These are phyloP conservation scores for Potorous gilbertii DNA, from an alignment of 2,797 vertebrate species.

Conservation along the genomic window DNA sequence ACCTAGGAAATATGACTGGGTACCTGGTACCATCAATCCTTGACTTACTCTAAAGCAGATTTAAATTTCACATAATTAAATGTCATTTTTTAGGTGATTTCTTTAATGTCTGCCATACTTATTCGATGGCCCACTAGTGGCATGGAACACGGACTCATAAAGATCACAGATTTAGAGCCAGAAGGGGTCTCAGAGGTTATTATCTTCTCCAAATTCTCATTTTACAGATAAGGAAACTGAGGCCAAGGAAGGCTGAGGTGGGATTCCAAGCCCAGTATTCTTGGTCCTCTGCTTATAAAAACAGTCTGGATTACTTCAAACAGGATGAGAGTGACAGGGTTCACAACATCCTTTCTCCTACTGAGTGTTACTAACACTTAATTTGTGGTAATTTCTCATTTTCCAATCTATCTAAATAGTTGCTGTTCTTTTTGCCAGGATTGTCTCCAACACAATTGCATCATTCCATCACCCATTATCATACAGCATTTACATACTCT, in stretches of 20 bases:
- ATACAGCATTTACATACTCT: not conserved
- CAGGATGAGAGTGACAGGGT: not conserved
- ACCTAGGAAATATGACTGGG: not conserved
- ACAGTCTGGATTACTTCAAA: constrained; percentile 25
- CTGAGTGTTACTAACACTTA: constrained; percentile 22
- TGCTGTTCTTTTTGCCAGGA: not conserved
- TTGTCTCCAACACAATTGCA: not conserved
- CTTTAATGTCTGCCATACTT: not conserved
- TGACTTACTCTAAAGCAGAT: not conserved
- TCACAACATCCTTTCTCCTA: too few species aligned
- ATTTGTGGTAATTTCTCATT: constrained; percentile 40
- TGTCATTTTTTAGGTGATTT: not conserved
- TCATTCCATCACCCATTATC: not conserved
- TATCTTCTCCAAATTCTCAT: not conserved
- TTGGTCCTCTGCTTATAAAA: constrained; percentile 17
- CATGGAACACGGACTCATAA: not conserved
- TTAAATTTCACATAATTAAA: not conserved
- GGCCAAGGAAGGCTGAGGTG: not conserved
- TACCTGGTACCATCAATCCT: not conserved
- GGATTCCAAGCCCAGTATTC: not conserved
- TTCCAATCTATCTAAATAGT: constrained; percentile 34
- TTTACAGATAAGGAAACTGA: not conserved
- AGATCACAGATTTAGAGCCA: not conserved
- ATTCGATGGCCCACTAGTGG: not conserved
- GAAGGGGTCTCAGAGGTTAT: not conserved